These are phyloP conservation scores for Cydia strobilella DNA, from an alignment of 1,140 invertebrate genomes.

Conservation along the genomic window DNA sequence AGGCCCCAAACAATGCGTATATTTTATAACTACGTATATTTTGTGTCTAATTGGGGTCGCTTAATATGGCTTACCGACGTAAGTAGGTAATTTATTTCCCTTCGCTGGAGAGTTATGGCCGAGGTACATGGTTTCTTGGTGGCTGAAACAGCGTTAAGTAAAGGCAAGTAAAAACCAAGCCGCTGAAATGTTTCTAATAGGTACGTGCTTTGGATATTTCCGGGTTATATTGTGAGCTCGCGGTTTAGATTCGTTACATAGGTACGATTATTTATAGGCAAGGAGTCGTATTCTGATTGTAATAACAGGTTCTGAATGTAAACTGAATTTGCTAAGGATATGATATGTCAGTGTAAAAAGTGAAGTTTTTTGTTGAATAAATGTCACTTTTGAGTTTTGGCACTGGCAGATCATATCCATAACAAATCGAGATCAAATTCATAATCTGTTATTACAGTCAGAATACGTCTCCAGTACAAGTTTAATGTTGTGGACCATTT, in stretches of 20 bases:
- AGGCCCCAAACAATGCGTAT: slow-evolving; percentile 66
- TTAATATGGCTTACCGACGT: slow-evolving; percentile 78
- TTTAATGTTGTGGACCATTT: too few relatives aligned
- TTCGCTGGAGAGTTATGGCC: slow-evolving; percentile 18
- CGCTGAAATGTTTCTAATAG: slow-evolving; percentile 13
- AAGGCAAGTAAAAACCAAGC: slow-evolving; percentile 3
- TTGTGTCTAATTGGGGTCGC: slow-evolving; percentile 77
- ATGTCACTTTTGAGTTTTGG: too few relatives aligned
- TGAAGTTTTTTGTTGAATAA: too few relatives aligned
- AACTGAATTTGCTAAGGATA: too few relatives aligned
- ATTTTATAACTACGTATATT: slow-evolving; percentile 71
- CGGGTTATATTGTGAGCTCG: not conserved
- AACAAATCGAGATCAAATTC: too few relatives aligned
- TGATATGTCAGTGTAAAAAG: too few relatives aligned
- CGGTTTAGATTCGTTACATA: not conserved
- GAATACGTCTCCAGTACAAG: too few relatives aligned
- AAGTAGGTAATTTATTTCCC: slow-evolving; percentile 76
- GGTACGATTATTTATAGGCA: not conserved
- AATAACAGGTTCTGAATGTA: not conserved
- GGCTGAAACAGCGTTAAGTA: not conserved
- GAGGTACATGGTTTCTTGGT: slow-evolving; percentile 30
- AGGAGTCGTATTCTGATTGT: not conserved
- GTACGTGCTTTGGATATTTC: slow-evolving; percentile 12
- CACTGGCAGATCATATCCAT: too few relatives aligned
- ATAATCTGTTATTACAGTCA: too few relatives aligned